Percentiles rank a stretch among this genome's conserved stretches.
phyloP scores from a whole-genome alignment of 2,113 vertebrate species.

The Pelecanus crispus region DNA sequence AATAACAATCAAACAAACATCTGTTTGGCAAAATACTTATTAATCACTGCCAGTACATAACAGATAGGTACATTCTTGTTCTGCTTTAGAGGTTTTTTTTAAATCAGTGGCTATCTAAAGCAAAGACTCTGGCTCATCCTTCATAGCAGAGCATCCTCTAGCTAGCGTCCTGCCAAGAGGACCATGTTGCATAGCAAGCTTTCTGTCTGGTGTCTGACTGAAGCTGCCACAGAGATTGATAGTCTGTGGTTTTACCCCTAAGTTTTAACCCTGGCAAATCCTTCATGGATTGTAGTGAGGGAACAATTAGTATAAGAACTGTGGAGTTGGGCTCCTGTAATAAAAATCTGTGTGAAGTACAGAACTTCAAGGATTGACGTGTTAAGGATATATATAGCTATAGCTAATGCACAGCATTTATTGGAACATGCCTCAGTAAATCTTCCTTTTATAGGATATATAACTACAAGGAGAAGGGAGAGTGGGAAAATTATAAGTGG shows the following conservation, averaged over 20 bases:
- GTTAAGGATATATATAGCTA: background rate
- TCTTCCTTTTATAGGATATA: conserved; percentile 30
- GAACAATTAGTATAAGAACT: background rate
- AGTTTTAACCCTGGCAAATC: background rate
- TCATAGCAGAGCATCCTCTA: background rate
- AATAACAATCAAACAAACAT: background rate
- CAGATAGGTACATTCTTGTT: background rate
- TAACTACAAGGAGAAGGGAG: conserved; percentile 21
- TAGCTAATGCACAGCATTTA: conserved; percentile 39
- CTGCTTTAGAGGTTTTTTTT: background rate
- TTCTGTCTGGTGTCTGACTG: background rate
- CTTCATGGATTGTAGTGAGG: background rate
- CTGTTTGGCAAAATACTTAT: background rate
- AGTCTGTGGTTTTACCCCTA: background rate
- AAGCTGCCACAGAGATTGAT: background rate
- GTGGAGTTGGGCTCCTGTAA: background rate
- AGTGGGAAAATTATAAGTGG: conserved; percentile 56
- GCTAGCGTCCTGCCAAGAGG: background rate
- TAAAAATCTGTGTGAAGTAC: background rate
- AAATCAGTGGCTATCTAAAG: background rate
- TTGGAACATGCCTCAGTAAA: conserved; percentile 14
- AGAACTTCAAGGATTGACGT: background rate
- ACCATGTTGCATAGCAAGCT: background rate
- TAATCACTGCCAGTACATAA: background rate
- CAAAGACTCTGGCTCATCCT: background rate